Evolutionary conservation across 1,140 invertebrate genomes (phyloP).

Genomic region (Eriosoma lanigerum): DNA sequence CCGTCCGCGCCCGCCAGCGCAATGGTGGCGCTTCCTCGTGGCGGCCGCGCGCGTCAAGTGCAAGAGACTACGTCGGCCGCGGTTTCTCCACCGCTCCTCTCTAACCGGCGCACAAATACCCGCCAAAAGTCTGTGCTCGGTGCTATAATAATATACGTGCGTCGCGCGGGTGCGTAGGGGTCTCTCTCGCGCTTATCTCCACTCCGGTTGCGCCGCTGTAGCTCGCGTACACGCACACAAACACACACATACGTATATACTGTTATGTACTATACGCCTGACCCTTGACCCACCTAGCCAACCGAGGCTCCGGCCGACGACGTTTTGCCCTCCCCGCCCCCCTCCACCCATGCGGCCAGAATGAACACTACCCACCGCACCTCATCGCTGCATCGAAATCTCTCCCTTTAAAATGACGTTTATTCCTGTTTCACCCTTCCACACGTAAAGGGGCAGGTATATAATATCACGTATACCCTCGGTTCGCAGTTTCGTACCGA

Average conservation of each 20-base stretch:
- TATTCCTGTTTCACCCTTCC: not conserved
- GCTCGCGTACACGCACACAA: not conserved
- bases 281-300: conserved; percentile 29
- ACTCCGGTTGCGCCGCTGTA: not conserved
- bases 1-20: not conserved
- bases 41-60: not conserved
- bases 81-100: too few relatives aligned
- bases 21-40: not conserved
- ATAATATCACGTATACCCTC: too few relatives aligned
- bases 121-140: not conserved
- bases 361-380: too few relatives aligned
- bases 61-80: too few relatives aligned
- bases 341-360: too few relatives aligned
- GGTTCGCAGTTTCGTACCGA: too few relatives aligned
- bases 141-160: too few relatives aligned
- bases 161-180: not conserved
- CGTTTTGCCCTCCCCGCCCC: not conserved
- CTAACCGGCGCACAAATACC: too few relatives aligned
- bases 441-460: not conserved
- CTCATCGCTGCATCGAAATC: not conserved
- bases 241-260: not conserved
- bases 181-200: conserved; percentile 46
- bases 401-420: conserved; percentile 3
- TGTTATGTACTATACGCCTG: not conserved
- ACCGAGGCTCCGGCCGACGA: not conserved